Evolutionary conservation across 2,797 vertebrate genomes (phyloP), one percentile per base, ranked within the genome.

Genomic region (Sarcoramphus papa): DNA sequence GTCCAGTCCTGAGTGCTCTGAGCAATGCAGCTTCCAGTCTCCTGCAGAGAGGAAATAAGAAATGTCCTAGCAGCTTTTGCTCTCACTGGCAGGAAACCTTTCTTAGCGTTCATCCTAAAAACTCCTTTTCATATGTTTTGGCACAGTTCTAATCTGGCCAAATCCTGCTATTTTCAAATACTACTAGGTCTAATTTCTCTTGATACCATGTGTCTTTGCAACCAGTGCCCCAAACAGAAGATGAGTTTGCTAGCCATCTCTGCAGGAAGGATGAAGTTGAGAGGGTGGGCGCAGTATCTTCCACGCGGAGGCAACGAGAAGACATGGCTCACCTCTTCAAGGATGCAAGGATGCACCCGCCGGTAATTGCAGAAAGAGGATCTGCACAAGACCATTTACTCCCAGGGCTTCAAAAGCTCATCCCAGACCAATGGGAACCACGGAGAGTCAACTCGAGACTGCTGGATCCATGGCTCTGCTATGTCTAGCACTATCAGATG

Each of bases 301-400:
- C 85, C 53, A 7, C 0, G 0, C 37, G 27, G 13, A 54, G 45
- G 40, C 37, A 33, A 13, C 2, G 12, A 1, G 2, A 15, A 31
- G 23, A 18, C 33, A 19, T 4, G 14, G 41, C 37, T 28, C 48
- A 28, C 10, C 28, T 79, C 27, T 3, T 4, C 80, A 40, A 14
- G 63, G 70, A 14, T 16, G 47, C 51, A 9, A 48, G 33, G 60
- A 51, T 19, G 41, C 25, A 4, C 9, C 47, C 13, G 0, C 1
- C 1, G 4, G 19, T 18, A 53, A 37, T 3, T 30, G 7, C 16
- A 33, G 53, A 7, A n/a, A 13, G 59, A 77, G 40, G n/a, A 47
- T 60, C 63, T 50, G 60, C 67, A 27, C 27, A 3, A 16, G 30
- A 13, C 3, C 28, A 2, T 77, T 63, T 25, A 5, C 43, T 59